phyloP scores from a whole-genome alignment of 1,140 invertebrate species.

The Metaphire vulgaris region DNA sequence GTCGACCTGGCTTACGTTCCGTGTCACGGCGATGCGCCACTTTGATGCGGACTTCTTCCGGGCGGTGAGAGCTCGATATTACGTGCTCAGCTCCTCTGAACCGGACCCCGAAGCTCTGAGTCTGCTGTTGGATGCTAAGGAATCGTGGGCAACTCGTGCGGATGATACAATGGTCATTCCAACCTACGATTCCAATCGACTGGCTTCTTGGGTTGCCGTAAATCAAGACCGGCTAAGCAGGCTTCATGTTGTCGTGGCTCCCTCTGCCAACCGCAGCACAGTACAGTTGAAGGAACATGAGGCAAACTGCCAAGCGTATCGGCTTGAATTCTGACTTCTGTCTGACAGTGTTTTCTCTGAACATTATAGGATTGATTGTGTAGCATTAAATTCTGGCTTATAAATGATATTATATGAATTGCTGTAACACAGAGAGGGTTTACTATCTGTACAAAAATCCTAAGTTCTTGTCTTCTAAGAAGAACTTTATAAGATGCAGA shows the following conservation, averaged over 20 bases:
- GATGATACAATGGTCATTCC: constrained; percentile 92
- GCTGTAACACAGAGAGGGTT: too few relatives aligned
- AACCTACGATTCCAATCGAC: constrained; percentile 89
- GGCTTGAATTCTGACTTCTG: constrained; percentile 74
- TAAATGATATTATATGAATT: too few relatives aligned
- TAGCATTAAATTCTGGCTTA: not conserved
- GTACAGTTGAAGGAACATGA: constrained; percentile 96
- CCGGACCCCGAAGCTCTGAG: constrained; percentile 89
- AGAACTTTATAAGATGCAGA: too few relatives aligned
- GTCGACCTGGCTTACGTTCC: constrained; percentile 92
- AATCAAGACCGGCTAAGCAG: constrained; percentile 84
- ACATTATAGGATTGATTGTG: not conserved
- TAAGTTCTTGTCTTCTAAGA: too few relatives aligned
- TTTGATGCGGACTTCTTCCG: constrained; percentile 74
- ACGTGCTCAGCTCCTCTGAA: constrained; percentile 89
- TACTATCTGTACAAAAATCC: too few relatives aligned
- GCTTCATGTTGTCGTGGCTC: constrained; percentile 86
- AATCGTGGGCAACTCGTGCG: constrained; percentile 85
- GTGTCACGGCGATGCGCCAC: constrained; percentile 74
- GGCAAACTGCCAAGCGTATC: constrained; percentile 89
- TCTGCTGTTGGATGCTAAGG: constrained; percentile 84
- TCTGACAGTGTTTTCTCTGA: not conserved
- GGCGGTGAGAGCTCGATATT: constrained; percentile 80
- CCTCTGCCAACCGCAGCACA: constrained; percentile 88
- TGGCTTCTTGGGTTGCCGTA: constrained; percentile 90